These are phyloP conservation scores for Mizuhopecten yessoensis DNA, from an alignment of 1,140 invertebrate species.

Conservation along the genomic window DNA sequence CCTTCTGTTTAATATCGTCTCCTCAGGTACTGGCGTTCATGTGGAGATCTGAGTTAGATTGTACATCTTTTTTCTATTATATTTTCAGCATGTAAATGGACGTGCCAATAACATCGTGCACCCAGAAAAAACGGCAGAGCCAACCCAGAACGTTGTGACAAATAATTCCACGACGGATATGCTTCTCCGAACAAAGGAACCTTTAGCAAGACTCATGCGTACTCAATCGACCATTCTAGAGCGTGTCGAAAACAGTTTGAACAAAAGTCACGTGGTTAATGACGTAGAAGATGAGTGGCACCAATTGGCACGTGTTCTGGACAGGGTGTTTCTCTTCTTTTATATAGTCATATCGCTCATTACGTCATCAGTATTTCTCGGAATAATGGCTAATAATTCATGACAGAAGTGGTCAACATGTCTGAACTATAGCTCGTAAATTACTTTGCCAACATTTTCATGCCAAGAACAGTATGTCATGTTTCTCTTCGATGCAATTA, in stretches of 20 bases:
- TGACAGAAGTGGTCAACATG: neutral
- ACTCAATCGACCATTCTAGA: neutral
- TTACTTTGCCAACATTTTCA: no score
- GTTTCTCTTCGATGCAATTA: no score
- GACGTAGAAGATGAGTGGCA: constrained; percentile 56
- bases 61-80: no score
- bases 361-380: constrained; percentile 5
- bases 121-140: neutral
- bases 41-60: no score
- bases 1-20: no score
- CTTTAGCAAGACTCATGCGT: neutral
- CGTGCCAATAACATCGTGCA: neutral
- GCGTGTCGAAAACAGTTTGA: constrained; percentile 44
- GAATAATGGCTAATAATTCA: neutral
- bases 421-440: no score
- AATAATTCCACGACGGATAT: neutral
- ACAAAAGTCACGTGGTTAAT: constrained; percentile 9
- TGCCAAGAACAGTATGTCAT: no score
- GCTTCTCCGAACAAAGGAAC: neutral
- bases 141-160: neutral
- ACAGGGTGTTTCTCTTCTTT: constrained; percentile 53
- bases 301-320: constrained; percentile 52
- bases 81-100: neutral
- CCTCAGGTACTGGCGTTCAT: no score
- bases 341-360: constrained; percentile 53